phyloP scores from a whole-genome alignment of 2,113 vertebrate genomes.

The zebrafish (Danio rerio) region DNA sequence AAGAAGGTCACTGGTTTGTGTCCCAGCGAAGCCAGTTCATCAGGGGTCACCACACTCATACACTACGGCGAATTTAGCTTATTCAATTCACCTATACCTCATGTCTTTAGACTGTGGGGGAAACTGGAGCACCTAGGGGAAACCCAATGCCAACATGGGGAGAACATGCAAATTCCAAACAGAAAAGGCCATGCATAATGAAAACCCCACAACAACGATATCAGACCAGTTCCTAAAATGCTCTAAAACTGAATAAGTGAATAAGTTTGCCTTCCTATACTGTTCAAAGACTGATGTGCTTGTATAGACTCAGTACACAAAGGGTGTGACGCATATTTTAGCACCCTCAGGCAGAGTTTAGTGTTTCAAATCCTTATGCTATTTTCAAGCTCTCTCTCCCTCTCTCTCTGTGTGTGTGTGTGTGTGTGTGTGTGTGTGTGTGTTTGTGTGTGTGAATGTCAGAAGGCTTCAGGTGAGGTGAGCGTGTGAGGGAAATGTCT shows the following conservation, averaged over 20 bases:
- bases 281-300: background rate
- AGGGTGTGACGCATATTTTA: conserved; percentile 48
- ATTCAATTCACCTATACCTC: too few species aligned
- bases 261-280: background rate
- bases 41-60: too few species aligned
- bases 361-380: conserved; percentile 51
- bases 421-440: too few species aligned
- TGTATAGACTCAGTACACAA: background rate
- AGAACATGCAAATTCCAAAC: too few species aligned
- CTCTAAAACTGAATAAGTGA: conserved; percentile 1
- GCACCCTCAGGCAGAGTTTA: conserved; percentile 42
- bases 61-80: too few species aligned
- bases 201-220: background rate
- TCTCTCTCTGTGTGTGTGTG: conserved; percentile 51
- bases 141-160: too few species aligned
- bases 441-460: conserved; percentile 26
- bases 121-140: too few species aligned
- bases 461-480: conserved; percentile 59
- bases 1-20: too few species aligned
- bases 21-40: too few species aligned
- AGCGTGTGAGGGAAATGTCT: conserved; percentile 47
- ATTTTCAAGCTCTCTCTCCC: conserved; percentile 3
- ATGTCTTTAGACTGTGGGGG: too few species aligned
- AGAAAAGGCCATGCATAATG: too few species aligned
- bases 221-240: background rate